phyloP scores from a whole-genome alignment of 2,888 invertebrate genomes.

The Strigamia maritima region DNA sequence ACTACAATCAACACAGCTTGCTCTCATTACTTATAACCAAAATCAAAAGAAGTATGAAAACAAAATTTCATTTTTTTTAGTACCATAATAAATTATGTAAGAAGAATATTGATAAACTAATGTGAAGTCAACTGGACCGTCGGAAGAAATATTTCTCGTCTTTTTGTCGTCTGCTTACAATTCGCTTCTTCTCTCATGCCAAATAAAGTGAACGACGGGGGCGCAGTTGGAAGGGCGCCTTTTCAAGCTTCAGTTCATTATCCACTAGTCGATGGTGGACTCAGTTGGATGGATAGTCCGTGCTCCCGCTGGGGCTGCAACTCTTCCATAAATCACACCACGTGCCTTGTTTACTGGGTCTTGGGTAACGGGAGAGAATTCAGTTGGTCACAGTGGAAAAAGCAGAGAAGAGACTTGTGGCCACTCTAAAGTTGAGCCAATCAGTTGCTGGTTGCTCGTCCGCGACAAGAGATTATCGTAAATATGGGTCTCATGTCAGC shows the following conservation, averaged over 20 bases:
- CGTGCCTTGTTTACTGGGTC: conserved; percentile 23
- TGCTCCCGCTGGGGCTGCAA: conserved; percentile 19
- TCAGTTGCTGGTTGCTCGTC: conserved; percentile 23
- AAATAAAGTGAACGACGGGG: conserved; percentile 18
- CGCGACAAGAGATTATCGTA: conserved; percentile 23
- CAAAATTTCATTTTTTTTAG: no score
- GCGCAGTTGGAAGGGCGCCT: conserved; percentile 14
- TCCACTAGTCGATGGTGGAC: conserved; percentile 20
- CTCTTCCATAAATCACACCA: conserved; percentile 16
- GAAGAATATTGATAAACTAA: background rate
- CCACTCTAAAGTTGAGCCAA: conserved; percentile 11
- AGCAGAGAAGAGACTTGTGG: conserved; percentile 11
- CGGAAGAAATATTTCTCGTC: background rate
- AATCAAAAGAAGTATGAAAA: no score
- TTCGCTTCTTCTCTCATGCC: background rate
- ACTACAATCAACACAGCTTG: conserved; percentile 5
- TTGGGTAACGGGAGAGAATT: conserved; percentile 16
- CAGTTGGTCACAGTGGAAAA: conserved; percentile 19
- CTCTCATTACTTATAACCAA: background rate
- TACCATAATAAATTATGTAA: no score
- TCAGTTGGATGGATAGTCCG: conserved; percentile 13
- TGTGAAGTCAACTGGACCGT: background rate
- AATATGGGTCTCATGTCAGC: conserved; percentile 19
- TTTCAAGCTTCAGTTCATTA: conserved; percentile 23
- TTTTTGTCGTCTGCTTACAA: background rate